Conservation (phyloP, 1,140 invertebrate species). For the Arctopsyche grandis region DNA sequence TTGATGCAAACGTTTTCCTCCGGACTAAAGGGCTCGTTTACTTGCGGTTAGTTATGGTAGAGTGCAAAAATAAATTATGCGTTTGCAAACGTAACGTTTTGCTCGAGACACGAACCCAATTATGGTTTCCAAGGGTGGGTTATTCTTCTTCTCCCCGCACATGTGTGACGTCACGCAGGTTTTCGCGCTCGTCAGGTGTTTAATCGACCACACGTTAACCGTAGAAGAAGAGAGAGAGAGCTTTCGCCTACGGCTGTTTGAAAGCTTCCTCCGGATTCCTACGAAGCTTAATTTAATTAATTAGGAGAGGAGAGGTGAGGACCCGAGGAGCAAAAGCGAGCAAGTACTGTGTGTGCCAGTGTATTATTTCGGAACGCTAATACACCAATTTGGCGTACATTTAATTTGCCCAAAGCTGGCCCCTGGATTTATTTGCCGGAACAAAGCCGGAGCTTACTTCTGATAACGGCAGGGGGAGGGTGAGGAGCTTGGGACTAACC, state of each 20-base stretch:
- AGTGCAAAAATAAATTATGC: too few relatives aligned
- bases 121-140: too few relatives aligned
- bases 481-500: too few relatives aligned
- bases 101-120: too few relatives aligned
- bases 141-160: too few relatives aligned
- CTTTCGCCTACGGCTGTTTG: slow-evolving; percentile 41
- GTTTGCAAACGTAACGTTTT: too few relatives aligned
- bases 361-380: slow-evolving; percentile 50
- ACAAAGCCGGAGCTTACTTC: slow-evolving; percentile 9
- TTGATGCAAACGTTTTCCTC: too few relatives aligned
- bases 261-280: slow-evolving; percentile 50
- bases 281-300: slow-evolving; percentile 53
- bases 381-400: slow-evolving; percentile 32
- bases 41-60: too few relatives aligned
- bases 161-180: slow-evolving; percentile 34
- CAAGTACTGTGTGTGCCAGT: neutral
- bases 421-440: slow-evolving; percentile 37
- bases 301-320: slow-evolving; percentile 15
- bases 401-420: slow-evolving; percentile 29
- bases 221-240: too few relatives aligned
- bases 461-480: too few relatives aligned
- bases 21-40: too few relatives aligned
- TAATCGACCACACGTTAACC: slow-evolving; percentile 37
- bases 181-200: slow-evolving; percentile 51
- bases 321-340: neutral